A percentile compares a stretch with the other conserved stretches of the same genome.
These are phyloP conservation scores for Caenorhabditis wallacei DNA, from an alignment of 2,888 invertebrate genomes.

Conservation along the genomic window DNA sequence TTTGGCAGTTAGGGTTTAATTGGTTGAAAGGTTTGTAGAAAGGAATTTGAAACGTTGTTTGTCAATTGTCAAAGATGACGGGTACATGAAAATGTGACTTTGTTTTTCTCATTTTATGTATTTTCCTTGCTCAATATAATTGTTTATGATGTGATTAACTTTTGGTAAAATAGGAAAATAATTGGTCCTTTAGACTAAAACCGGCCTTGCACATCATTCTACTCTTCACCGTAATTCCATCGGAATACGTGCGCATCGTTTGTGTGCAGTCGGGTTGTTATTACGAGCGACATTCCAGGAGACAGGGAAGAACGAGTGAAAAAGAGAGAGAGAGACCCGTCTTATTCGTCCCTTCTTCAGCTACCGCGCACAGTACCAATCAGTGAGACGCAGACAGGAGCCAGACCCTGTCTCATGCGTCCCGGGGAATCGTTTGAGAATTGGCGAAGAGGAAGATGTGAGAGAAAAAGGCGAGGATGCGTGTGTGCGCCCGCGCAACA, in stretches of 20 bases:
- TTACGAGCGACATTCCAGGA: slow-evolving; percentile 58
- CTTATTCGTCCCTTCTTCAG: slow-evolving; percentile 20
- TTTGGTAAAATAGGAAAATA: slow-evolving; percentile 17
- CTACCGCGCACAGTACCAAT: slow-evolving; percentile 50
- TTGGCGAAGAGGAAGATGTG: slow-evolving; percentile 40
- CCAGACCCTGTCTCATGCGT: slow-evolving; percentile 51
- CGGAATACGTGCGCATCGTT: slow-evolving; percentile 60
- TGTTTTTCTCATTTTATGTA: no score
- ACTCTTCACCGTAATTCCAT: slow-evolving; percentile 51
- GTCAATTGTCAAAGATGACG: no score
- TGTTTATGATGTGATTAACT: neutral
- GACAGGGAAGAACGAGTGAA: slow-evolving; percentile 19
- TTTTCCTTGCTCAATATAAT: no score
- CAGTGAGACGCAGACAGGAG: slow-evolving; percentile 63
- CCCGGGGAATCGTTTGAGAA: slow-evolving; percentile 53
- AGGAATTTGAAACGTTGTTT: no score
- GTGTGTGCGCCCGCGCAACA: slow-evolving; percentile 34
- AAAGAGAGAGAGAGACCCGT: slow-evolving; percentile 35
- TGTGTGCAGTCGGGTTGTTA: slow-evolving; percentile 61
- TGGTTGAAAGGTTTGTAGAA: no score
- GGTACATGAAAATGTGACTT: no score
- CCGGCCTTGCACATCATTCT: slow-evolving; percentile 54
- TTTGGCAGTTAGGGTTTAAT: no score
- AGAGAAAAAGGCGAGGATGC: slow-evolving; percentile 34
- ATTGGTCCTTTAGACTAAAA: slow-evolving; percentile 48